Evolutionary conservation across 2,113 vertebrate species (phyloP).

Genomic region (Cyanistes caeruleus): DNA sequence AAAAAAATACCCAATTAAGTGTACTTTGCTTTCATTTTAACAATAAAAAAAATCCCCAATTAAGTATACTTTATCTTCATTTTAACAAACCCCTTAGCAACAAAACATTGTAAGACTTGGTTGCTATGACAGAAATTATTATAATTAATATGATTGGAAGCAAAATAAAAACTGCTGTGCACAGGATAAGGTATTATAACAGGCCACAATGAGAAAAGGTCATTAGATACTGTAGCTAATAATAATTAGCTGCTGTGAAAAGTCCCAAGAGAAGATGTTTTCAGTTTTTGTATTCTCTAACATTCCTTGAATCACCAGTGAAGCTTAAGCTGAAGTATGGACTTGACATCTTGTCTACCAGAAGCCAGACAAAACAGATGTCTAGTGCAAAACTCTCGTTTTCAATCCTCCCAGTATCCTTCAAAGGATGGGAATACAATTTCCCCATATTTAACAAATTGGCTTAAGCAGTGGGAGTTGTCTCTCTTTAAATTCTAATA

Average conservation of each 20-base stretch:
- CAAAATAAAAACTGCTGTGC: constrained; percentile 10
- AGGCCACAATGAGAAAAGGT: neutral
- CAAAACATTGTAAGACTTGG: neutral
- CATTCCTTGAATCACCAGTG: neutral
- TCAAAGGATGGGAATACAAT: neutral
- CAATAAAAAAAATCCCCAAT: neutral
- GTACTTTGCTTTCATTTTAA: constrained; percentile 11
- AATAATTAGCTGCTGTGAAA: constrained; percentile 4
- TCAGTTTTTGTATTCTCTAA: neutral
- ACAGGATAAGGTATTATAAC: neutral
- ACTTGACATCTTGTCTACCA: neutral
- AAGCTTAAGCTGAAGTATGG: neutral
- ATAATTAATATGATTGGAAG: constrained; percentile 41
- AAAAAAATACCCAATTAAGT: constrained; percentile 37
- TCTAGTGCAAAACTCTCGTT: neutral
- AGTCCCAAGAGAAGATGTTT: neutral
- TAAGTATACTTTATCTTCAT: constrained; percentile 41
- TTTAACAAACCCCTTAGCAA: constrained; percentile 43
- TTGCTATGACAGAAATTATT: constrained; percentile 33
- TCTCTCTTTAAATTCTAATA: neutral
- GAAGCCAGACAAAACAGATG: neutral
- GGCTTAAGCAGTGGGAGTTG: neutral
- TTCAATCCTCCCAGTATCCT: neutral
- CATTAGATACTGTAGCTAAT: neutral
- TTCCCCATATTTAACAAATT: neutral